phyloP scores from a whole-genome alignment of 2,888 invertebrate species.

The Eutolmus rufibarbis region DNA sequence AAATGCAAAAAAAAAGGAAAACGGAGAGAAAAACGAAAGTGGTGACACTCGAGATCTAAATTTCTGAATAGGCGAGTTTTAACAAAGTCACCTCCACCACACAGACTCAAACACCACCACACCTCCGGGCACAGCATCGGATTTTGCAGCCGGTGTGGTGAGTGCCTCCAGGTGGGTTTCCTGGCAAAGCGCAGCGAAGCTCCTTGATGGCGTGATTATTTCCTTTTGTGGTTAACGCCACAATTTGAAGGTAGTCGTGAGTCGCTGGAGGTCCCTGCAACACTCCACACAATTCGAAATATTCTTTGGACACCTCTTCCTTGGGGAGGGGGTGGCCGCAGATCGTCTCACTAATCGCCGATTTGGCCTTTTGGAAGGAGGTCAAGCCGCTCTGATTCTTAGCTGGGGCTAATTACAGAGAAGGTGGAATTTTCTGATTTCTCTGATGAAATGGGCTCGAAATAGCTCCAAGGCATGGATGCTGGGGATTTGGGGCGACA shows the following conservation, averaged over 20 bases:
- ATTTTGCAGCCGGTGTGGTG: background rate
- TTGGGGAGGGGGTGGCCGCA: background rate
- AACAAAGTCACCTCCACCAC: background rate
- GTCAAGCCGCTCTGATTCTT: background rate
- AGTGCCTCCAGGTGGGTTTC: background rate
- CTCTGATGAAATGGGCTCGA: background rate
- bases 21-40: background rate
- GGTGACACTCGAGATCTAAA: constrained; percentile 2
- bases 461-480: background rate
- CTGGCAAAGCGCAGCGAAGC: background rate
- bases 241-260: background rate
- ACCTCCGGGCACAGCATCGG: background rate
- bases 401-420: background rate
- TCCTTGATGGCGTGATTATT: background rate
- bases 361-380: background rate
- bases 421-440: background rate
- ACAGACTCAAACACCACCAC: background rate
- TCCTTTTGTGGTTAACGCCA: background rate
- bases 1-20: constrained; percentile 6
- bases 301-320: background rate
- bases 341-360: background rate
- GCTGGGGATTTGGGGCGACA: background rate
- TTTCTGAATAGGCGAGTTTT: background rate
- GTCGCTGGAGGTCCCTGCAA: background rate
- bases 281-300: background rate